Base-by-base conservation (phyloP, 2,797 vertebrate species). In the Coregonus sp. region DNA sequence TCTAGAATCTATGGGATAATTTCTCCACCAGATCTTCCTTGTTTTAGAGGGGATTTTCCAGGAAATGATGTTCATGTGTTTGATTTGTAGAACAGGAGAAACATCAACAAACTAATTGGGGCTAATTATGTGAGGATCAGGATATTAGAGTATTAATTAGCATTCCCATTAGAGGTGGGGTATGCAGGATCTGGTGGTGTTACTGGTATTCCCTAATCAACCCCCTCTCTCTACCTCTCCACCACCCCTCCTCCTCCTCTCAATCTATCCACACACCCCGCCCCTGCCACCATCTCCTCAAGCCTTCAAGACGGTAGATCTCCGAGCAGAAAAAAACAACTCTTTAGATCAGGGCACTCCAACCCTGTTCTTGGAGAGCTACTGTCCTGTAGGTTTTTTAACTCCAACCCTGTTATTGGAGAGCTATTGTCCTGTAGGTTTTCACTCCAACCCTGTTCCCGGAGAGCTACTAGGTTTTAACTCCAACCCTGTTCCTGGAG, bases 61-160 rank as follows among this genome's bases (percentile, higher is more conserved):
- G 75, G 73, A 75, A 69, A 76, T 61, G n/a, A 72, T 63, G 61
- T 63, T 68, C 78, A 66, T 77, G 71, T 71, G 77, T 71, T 82
- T 67, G n/a, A 16, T 31, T 66, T 35, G 80, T 66, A 73, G 52
- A 69, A 82, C 61, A 72, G 47, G 72, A 81, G 40, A 75, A 75
- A 75, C 71, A 40, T 76, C 75, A 83, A 40, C 25, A 52, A 81
- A 73, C 61, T 70, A 77, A 50, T 75, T 75, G 70, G 71, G 31
- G 67, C 70, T 63, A 40, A 75, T n/a, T 56, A 61, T n/a, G 47
- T 51, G 68, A 80, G 50, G 72, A 83, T 47, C 9, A 1, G 11
- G 11, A 47, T 47, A 12, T 47, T 2, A 47, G 2, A 47, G 11
- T 2, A 70, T 68, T 25, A 37, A 80, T 75, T 66, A 74, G 47